A percentile compares a stretch with the other conserved stretches of the same genome.
These are phyloP conservation scores for Diadegma fenestrale DNA, from an alignment of 2,888 invertebrate genomes.

Conservation along the genomic window DNA sequence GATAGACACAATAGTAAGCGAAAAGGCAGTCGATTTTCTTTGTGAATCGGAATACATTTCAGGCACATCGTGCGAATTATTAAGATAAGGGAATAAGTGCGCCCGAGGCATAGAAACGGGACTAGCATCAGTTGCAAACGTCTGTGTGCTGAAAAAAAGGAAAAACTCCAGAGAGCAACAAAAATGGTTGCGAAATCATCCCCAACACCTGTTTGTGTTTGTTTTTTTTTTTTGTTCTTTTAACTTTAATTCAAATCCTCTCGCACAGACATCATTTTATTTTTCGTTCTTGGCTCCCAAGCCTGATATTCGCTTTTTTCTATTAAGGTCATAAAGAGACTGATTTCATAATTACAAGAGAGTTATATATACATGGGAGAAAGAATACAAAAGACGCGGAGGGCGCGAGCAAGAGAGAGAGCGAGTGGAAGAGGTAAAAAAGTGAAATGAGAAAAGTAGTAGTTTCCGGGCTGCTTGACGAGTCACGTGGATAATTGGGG, in stretches of 20 bases:
- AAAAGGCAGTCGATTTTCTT: neutral
- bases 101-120: neutral
- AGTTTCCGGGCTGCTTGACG: conserved; percentile 67
- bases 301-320: conserved; percentile 56
- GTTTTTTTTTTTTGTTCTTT: neutral
- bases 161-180: neutral
- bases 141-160: neutral
- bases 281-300: conserved; percentile 28
- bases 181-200: neutral
- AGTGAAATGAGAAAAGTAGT: conserved; percentile 68
- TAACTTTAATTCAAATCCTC: neutral
- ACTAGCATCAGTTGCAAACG: neutral
- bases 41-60: neutral
- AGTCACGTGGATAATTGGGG: conserved; percentile 69
- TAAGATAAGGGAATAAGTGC: neutral
- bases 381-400: conserved; percentile 58
- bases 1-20: neutral
- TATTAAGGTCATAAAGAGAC: conserved; percentile 69
- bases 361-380: conserved; percentile 28
- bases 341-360: conserved; percentile 68
- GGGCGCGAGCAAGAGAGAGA: conserved; percentile 10
- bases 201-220: neutral
- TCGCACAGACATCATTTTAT: conserved; percentile 2
- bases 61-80: neutral
- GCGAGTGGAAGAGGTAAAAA: conserved; percentile 43